Percentiles rank a stretch among this genome's conserved stretches.
Conservation (phyloP, 35 echinoderm and acorn worm genomes). For the Ptychodera flava region DNA sequence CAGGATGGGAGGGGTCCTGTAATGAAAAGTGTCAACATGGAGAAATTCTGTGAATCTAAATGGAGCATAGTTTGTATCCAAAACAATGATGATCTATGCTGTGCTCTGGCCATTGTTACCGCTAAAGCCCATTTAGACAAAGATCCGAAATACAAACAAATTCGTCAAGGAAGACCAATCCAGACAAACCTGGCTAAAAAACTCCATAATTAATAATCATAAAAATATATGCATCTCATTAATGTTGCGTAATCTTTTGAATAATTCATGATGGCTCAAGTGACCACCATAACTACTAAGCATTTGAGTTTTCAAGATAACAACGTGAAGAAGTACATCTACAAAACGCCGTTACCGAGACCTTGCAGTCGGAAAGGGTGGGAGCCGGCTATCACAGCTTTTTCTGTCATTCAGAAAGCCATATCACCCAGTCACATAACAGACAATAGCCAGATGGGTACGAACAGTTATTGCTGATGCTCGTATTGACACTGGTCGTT, state of each 20-base stretch:
- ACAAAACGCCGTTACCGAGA: too few species aligned
- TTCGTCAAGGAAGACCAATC: slow-evolving; percentile 14
- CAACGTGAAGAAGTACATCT: too few species aligned
- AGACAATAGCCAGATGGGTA: slow-evolving; percentile 14
- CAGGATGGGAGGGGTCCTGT: slow-evolving; percentile 4
- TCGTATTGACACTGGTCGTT: not conserved
- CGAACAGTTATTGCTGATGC: not conserved
- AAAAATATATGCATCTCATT: too few species aligned
- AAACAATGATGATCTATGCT: slow-evolving; percentile 39
- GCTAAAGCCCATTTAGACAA: slow-evolving; percentile 30
- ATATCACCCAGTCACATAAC: not conserved
- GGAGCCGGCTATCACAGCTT: too few species aligned
- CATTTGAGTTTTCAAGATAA: too few species aligned
- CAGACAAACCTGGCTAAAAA: slow-evolving; percentile 29
- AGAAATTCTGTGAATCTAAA: slow-evolving; percentile 10
- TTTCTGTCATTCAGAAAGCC: too few species aligned
- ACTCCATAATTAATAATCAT: too few species aligned
- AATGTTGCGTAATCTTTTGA: too few species aligned
- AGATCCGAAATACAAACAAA: slow-evolving; percentile 13
- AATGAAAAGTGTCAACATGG: not conserved
- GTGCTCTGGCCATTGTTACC: slow-evolving; percentile 48
- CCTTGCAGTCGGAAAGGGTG: too few species aligned
- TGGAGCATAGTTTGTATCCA: slow-evolving; percentile 13
- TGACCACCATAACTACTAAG: too few species aligned
- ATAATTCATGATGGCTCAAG: too few species aligned